Base-by-base conservation (phyloP, 2,888 invertebrate genomes). In the Eristalis intricaria region DNA sequence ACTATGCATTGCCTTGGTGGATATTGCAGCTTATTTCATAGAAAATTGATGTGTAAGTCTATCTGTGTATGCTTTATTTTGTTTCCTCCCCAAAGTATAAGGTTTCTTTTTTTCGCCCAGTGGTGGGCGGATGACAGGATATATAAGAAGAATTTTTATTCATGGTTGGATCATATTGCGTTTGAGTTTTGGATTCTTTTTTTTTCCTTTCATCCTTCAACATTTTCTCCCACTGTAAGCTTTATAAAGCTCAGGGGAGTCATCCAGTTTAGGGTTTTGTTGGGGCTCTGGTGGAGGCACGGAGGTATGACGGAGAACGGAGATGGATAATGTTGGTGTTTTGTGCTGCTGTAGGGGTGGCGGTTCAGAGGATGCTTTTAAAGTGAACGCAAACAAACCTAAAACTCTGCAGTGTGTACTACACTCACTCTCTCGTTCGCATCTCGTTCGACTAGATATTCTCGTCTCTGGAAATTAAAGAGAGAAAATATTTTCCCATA, bases 211-310 rank as follows among this genome's bases (percentile, higher is more conserved):
- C 78, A 64, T 56, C 64, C 43, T 26, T 23, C 22, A 32, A 40
- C 56, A 22, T 70, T 63, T 68, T 38, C 69, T 76, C 85, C 68
- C 60, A 80, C 68, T 80, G 73, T 80, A 73, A 87, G 87, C 87
- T 87, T 87, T 87, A 60, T 73, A 87, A 87, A 87, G 87, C 87
- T 87, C 84, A 76, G 79, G 87, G 83, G 87, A 87, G 76, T 84
- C 80, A 77, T 80, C 84, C 79, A 76, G 84, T 78, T 82, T 79
- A 84, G 79, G 83, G 75, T 83, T 66, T 76, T 79, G 61, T 71
- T 66, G 43, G 38, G 43, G n/a, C n/a, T n/a, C 26, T n/a, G 50
- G 23, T 50, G 61, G 68, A 63, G 29, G 23, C n/a, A 10, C 40
- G 61, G 71, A 63, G 40, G 23, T 10, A 32, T 10, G 32, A 8